These are phyloP conservation scores for Rhineura floridana DNA, from an alignment of 2,113 vertebrate species.

Conservation along the genomic window DNA sequence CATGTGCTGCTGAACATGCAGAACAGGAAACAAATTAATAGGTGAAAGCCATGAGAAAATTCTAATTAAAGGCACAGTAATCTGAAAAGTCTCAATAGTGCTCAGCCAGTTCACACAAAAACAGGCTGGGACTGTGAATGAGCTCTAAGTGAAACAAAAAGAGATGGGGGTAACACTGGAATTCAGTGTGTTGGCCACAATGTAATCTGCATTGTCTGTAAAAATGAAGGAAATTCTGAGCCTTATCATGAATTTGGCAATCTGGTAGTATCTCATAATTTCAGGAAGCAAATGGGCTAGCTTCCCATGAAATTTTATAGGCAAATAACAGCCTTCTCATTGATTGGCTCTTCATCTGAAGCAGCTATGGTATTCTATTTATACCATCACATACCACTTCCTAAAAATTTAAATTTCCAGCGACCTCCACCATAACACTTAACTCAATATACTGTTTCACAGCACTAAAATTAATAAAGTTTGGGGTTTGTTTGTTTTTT, in stretches of 20 bases:
- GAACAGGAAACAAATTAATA: neutral
- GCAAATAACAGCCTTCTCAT: neutral
- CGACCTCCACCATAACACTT: neutral
- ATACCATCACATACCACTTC: neutral
- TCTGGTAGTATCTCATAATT: neutral
- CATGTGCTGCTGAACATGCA: too few relatives aligned
- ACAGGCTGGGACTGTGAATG: neutral
- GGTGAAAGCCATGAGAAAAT: neutral
- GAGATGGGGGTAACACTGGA: neutral
- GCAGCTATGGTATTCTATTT: neutral
- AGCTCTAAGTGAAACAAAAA: neutral
- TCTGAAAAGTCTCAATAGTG: neutral
- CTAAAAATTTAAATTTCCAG: neutral
- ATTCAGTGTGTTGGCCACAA: neutral
- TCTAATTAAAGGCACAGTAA: neutral
- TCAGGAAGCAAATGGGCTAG: neutral
- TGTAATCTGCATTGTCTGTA: too few relatives aligned
- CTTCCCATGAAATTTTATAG: neutral
- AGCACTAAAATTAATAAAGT: neutral
- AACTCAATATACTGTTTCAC: neutral
- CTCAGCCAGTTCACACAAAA: neutral
- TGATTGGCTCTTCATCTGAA: neutral
- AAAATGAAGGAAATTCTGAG: neutral
- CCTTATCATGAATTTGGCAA: neutral
- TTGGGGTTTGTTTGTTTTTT: neutral